Evolutionary conservation across 2,113 vertebrate species (phyloP), one percentile per base, ranked within the genome.

Genomic region (Pangasianodon hypophthalmus): DNA sequence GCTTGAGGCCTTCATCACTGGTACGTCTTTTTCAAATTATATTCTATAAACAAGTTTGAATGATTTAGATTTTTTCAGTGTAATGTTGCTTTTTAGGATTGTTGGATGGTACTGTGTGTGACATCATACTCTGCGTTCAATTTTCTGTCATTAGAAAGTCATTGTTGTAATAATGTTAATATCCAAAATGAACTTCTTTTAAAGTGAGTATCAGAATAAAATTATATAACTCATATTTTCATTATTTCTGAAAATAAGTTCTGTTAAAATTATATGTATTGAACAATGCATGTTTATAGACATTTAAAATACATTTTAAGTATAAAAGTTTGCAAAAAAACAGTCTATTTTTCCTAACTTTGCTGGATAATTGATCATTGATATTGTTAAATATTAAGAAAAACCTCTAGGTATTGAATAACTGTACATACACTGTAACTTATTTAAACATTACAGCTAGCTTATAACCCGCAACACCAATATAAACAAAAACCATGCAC

Each of bases 1-100:
- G 98, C 93, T 98, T 92, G 98, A 99, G 92, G 98, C 98, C 64
- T 97, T 99, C 95, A 98, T 99, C 92, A 99, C 98, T 97, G 98
- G 98, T 99, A 97, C 95, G 58, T 77, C 14, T 41, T 60, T 37
- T 81, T 44, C 19, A 44, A 60, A 83, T 44, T 41, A 84, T 84
- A 44, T 60, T 60, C 19, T 13, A 58, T 58, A 10, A 83, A 83
- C 50, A 83, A 58, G 0, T 41, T 13, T 11, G 18, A 58, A 82
- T 37, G 3, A 4, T 58, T 56, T 29, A 0, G 6, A 69, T 50
- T 48, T 64, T 85, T 85, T 62, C 41, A 50, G 11, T 52, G 14
- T 69, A 29, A 32, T 48, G 60, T 67, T 52, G 44, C 56, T 10
- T 84, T 60, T 26, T 79, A 48, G 29, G 77, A 50, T 50, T 50